phyloP scores from a whole-genome alignment of 1,140 invertebrate species.

The Pseudobourletiella spinata region DNA sequence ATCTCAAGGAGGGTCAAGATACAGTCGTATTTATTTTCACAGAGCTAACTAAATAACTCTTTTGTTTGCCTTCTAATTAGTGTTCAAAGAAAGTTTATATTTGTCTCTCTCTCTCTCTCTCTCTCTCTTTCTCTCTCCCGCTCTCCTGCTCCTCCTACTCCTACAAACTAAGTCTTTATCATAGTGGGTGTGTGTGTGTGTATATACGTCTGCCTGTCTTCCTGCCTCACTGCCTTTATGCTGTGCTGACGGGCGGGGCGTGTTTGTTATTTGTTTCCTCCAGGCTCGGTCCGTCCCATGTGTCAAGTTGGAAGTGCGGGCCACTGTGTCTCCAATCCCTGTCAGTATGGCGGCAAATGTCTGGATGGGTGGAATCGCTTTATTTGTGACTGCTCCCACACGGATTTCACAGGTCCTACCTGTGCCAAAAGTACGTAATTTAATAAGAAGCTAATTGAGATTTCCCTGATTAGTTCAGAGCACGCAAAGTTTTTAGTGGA shows the following conservation, averaged over 20 bases:
- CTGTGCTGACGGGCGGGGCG: too few relatives aligned
- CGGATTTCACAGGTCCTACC: conserved; percentile 78
- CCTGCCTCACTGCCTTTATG: too few relatives aligned
- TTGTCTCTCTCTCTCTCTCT: conserved; percentile 7
- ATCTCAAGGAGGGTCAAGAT: too few relatives aligned
- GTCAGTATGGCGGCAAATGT: conserved; percentile 77
- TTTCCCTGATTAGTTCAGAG: neutral
- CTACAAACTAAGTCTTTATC: neutral
- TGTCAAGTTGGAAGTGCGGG: conserved; percentile 54
- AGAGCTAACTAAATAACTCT: too few relatives aligned
- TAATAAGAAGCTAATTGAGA: conserved; percentile 12
- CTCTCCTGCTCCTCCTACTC: neutral
- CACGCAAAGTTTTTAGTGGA: conserved; percentile 9
- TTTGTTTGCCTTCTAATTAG: too few relatives aligned
- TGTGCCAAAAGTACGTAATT: conserved; percentile 68
- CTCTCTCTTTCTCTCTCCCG: neutral
- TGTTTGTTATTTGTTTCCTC: too few relatives aligned
- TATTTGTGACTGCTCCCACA: conserved; percentile 87
- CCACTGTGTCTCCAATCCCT: conserved; percentile 27
- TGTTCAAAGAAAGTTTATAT: too few relatives aligned
- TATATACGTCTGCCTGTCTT: conserved; percentile 20
- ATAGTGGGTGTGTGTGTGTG: neutral
- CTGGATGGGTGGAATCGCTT: conserved; percentile 93
- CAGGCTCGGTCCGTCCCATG: conserved; percentile 74
- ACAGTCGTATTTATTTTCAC: too few relatives aligned